phyloP scores from a whole-genome alignment of 2,888 invertebrate species.

The Clistopyga incitator region DNA sequence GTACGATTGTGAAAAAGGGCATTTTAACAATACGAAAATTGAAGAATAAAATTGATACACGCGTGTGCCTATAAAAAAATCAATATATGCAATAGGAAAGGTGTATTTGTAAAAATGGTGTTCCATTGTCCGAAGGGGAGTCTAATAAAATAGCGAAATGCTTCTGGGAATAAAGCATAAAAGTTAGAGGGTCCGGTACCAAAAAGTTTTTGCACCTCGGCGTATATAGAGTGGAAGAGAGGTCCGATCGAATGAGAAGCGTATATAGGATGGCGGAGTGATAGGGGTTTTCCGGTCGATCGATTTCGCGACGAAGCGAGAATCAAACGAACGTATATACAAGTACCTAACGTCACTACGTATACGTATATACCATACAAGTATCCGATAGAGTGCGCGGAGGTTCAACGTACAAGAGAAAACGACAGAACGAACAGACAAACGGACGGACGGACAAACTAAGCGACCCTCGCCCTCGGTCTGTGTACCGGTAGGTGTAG shows the following conservation, averaged over 20 bases:
- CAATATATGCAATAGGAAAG: too few species aligned
- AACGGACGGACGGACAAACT: constrained; percentile 50
- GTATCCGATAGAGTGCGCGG: constrained; percentile 22
- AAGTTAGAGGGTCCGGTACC: constrained; percentile 49
- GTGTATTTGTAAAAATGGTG: not conserved
- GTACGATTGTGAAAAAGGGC: too few species aligned
- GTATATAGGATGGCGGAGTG: constrained; percentile 21
- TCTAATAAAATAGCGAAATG: not conserved
- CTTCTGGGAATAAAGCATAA: constrained; percentile 47
- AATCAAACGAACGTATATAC: constrained; percentile 55
- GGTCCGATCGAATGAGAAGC: constrained; percentile 29
- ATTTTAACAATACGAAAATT: too few species aligned
- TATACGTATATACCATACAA: not conserved
- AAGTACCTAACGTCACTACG: not conserved
- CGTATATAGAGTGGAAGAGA: constrained; percentile 45
- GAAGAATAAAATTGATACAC: too few species aligned
- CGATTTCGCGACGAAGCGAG: constrained; percentile 63
- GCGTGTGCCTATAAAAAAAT: too few species aligned
- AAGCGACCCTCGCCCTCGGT: constrained; percentile 46
- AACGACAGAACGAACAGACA: constrained; percentile 45
- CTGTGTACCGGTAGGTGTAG: constrained; percentile 48
- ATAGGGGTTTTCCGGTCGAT: constrained; percentile 63
- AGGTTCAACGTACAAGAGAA: constrained; percentile 32
- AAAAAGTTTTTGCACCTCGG: constrained; percentile 62
- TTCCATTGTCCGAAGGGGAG: constrained; percentile 10